These are phyloP conservation scores for Rhyacophila brunnea DNA, from an alignment of 1,140 invertebrate species.

Conservation along the genomic window DNA sequence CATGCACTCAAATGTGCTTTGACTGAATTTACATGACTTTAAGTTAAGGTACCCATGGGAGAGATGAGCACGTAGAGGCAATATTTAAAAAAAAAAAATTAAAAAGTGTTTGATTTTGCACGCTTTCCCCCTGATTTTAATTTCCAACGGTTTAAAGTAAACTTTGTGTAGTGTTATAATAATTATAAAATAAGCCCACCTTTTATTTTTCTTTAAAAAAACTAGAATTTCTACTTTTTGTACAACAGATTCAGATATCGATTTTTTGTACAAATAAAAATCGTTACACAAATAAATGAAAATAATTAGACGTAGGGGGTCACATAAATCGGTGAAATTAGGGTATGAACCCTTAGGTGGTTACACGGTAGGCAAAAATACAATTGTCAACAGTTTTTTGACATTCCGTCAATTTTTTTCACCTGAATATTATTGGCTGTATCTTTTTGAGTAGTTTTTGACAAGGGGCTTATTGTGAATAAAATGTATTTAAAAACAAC, in stretches of 20 bases:
- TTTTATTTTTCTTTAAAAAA: conserved; percentile 25
- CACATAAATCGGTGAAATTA: conserved; percentile 33
- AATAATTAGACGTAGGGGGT: conserved; percentile 34
- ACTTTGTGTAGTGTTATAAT: too few species aligned
- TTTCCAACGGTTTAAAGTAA: too few species aligned
- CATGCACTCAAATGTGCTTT: too few species aligned
- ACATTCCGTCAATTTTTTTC: conserved; percentile 34
- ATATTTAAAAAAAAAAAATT: too few species aligned
- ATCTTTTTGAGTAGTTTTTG: conserved; percentile 33
- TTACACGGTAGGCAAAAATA: conserved; percentile 16
- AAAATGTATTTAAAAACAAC: not conserved
- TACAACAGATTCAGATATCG: not conserved
- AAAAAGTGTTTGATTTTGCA: too few species aligned
- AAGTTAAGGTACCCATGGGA: too few species aligned
- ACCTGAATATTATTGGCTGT: conserved; percentile 35
- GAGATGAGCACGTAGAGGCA: too few species aligned
- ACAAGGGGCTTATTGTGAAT: conserved; percentile 21
- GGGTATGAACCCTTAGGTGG: conserved; percentile 32
- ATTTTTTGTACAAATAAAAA: conserved; percentile 20
- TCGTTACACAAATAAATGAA: conserved; percentile 33
- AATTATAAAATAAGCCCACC: too few species aligned
- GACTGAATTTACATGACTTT: too few species aligned
- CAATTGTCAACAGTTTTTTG: conserved; percentile 34
- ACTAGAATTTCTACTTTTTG: conserved; percentile 29
- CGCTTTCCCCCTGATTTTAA: too few species aligned